These are phyloP conservation scores for Kradibia gibbosae DNA, from an alignment of 1,140 invertebrate genomes.

Conservation along the genomic window DNA sequence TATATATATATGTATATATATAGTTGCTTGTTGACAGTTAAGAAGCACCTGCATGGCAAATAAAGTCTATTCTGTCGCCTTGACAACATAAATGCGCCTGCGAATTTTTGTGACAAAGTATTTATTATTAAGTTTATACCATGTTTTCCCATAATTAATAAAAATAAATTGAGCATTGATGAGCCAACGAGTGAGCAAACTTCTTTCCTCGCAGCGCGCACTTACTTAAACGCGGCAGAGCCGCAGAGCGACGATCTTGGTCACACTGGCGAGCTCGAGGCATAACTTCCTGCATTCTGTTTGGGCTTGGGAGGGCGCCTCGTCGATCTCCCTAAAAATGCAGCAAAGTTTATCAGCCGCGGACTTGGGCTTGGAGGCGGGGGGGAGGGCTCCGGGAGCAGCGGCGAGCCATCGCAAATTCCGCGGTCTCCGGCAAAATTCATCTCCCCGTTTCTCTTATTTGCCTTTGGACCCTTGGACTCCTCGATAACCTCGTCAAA, in stretches of 20 bases:
- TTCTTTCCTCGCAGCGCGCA: too few relatives aligned
- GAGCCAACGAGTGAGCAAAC: not conserved
- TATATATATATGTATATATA: not conserved
- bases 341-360: slow-evolving; percentile 64
- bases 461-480: slow-evolving; percentile 46
- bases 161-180: slow-evolving; percentile 13
- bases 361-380: not conserved
- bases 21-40: slow-evolving; percentile 8
- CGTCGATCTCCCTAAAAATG: slow-evolving; percentile 66
- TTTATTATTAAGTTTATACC: slow-evolving; percentile 8
- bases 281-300: too few relatives aligned
- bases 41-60: not conserved
- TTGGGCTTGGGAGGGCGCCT: not conserved
- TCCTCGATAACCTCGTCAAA: slow-evolving; percentile 19
- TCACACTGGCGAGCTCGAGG: too few relatives aligned
- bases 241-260: too few relatives aligned
- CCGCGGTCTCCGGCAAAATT: slow-evolving; percentile 62
- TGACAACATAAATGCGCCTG: not conserved
- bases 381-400: slow-evolving; percentile 45
- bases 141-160: slow-evolving; percentile 22
- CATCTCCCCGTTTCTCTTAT: slow-evolving; percentile 50
- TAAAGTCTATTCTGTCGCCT: not conserved
- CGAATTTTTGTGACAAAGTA: not conserved
- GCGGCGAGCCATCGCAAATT: slow-evolving; percentile 57
- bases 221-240: too few relatives aligned